Percentiles rank a stretch among this genome's conserved stretches.
phyloP scores from a whole-genome alignment of 2,888 invertebrate genomes.

The Drymonia ruficornis region DNA sequence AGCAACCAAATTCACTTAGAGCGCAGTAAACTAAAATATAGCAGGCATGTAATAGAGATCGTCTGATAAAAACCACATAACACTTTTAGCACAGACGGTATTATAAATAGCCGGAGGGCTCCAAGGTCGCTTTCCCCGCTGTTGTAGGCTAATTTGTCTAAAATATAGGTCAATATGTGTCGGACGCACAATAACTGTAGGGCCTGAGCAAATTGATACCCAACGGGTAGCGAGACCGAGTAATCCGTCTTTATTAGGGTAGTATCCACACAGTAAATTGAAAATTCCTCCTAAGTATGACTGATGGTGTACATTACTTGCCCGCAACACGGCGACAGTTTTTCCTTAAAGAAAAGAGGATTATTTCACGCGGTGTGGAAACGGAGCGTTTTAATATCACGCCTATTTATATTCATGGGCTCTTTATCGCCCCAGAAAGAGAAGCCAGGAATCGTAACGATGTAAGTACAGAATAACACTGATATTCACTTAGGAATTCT shows the following conservation, averaged over 20 bases:
- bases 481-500: slow-evolving; percentile 73
- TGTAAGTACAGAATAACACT: slow-evolving; percentile 66
- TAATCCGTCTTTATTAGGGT: slow-evolving; percentile 78
- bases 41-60: slow-evolving; percentile 37
- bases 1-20: slow-evolving; percentile 34
- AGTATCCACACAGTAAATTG: slow-evolving; percentile 76
- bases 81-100: slow-evolving; percentile 29
- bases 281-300: slow-evolving; percentile 83
- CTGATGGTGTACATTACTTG: slow-evolving; percentile 81
- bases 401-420: slow-evolving; percentile 80
- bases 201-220: slow-evolving; percentile 57
- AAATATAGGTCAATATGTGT: slow-evolving; percentile 26
- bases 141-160: slow-evolving; percentile 34
- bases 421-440: slow-evolving; percentile 61
- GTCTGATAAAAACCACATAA: slow-evolving; percentile 39
- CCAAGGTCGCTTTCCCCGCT: slow-evolving; percentile 26
- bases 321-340: slow-evolving; percentile 72
- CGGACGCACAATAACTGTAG: slow-evolving; percentile 34
- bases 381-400: slow-evolving; percentile 77
- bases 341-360: slow-evolving; percentile 75
- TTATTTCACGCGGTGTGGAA: slow-evolving; percentile 70
- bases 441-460: slow-evolving; percentile 67
- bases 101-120: slow-evolving; percentile 34
- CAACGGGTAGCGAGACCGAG: slow-evolving; percentile 53
- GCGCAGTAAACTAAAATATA: slow-evolving; percentile 34